Evolutionary conservation across 2,797 vertebrate genomes (phyloP).

Genomic region (Phoebastria nigripes): DNA sequence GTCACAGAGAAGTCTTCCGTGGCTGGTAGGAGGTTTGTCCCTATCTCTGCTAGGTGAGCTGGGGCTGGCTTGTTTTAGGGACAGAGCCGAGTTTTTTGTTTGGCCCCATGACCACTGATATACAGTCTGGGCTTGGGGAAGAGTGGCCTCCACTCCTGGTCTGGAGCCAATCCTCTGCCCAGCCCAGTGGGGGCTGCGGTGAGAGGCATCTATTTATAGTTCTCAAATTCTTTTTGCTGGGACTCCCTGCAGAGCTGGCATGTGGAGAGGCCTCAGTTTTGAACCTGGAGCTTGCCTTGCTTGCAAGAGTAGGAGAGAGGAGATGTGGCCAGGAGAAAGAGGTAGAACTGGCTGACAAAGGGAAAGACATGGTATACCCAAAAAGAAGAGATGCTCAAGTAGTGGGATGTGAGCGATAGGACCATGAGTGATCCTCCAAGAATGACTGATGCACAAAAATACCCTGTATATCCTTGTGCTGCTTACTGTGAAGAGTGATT

Average conservation of each 20-base stretch:
- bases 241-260: neutral
- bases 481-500: neutral
- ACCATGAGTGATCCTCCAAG: neutral
- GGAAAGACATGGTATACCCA: neutral
- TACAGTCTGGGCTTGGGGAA: neutral
- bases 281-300: neutral
- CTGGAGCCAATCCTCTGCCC: neutral
- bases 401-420: neutral
- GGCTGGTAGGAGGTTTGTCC: neutral
- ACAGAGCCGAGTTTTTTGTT: neutral
- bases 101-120: neutral
- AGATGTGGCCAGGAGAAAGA: neutral
- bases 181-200: accelerated
- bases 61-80: neutral
- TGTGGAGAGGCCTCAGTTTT: neutral
- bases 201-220: neutral
- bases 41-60: neutral
- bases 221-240: neutral
- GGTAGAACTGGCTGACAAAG: neutral
- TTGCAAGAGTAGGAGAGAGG: neutral
- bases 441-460: neutral
- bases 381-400: neutral
- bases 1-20: neutral
- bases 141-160: neutral
- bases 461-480: neutral